phyloP scores from a whole-genome alignment of 2,888 invertebrate genomes.

The Orchestes rusci region DNA sequence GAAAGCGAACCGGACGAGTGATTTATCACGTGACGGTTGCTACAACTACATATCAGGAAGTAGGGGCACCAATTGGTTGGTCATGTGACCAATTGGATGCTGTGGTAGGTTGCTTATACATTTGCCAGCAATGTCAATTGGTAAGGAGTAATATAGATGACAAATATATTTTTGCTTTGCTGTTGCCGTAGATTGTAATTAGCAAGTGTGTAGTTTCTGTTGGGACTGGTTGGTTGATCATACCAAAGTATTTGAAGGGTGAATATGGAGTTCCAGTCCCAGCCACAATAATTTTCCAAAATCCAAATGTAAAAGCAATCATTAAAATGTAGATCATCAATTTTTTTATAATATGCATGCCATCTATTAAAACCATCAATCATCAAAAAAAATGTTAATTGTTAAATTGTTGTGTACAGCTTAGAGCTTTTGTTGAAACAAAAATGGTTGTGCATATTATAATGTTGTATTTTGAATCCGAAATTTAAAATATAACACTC shows the following conservation, averaged over 20 bases:
- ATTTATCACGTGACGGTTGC: background rate
- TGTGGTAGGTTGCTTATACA: constrained; percentile 32
- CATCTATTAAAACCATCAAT: constrained; percentile 16
- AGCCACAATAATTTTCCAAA: no score
- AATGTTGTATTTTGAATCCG: constrained; percentile 36
- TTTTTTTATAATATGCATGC: constrained; percentile 40
- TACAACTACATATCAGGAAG: constrained; percentile 30
- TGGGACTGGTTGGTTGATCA: background rate
- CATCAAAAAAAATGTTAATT: constrained; percentile 36
- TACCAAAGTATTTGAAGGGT: background rate
- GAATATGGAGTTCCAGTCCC: background rate
- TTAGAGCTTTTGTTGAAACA: constrained; percentile 29
- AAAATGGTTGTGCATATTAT: constrained; percentile 44
- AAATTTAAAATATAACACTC: constrained; percentile 38
- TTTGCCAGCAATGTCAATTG: constrained; percentile 14
- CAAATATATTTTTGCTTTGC: no score
- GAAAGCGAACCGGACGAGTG: constrained; percentile 47
- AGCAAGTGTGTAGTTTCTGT: background rate
- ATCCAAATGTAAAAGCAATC: constrained; percentile 24
- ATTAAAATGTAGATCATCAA: constrained; percentile 18
- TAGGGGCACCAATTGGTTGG: background rate
- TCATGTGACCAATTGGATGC: constrained; percentile 6
- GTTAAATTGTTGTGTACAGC: constrained; percentile 41
- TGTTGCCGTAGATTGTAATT: no score
- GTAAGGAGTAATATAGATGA: no score